A percentile compares a stretch with the other conserved stretches of the same genome.
Evolutionary conservation across 35 echinoderm and acorn worm species (phyloP).

Genomic region (Amphiura filiformis): DNA sequence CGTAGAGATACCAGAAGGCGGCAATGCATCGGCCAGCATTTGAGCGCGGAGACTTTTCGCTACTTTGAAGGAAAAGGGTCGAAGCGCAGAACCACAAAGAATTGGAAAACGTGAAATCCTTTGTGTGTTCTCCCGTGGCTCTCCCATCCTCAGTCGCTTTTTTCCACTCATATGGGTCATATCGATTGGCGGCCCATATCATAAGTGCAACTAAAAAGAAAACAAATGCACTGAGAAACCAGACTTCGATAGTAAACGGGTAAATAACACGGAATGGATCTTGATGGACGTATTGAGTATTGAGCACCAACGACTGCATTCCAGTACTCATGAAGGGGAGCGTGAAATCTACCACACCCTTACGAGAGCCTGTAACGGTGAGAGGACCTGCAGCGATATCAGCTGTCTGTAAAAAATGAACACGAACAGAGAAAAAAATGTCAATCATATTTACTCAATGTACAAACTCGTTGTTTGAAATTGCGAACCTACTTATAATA

Average conservation of each 20-base stretch:
- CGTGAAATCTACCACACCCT: constrained; percentile 42
- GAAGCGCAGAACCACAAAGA: constrained; percentile 78
- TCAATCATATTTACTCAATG: no score
- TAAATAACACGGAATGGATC: constrained; percentile 50
- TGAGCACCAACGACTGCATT: constrained; percentile 49
- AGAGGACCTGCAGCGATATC: constrained; percentile 69
- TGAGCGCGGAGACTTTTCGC: constrained; percentile 79
- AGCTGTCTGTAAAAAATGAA: no score
- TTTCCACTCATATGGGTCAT: constrained; percentile 88
- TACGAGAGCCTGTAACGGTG: constrained; percentile 30
- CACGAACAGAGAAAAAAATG: no score
- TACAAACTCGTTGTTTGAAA: no score
- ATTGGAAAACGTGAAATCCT: constrained; percentile 55
- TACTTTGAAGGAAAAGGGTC: constrained; percentile 86
- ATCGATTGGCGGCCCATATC: constrained; percentile 45
- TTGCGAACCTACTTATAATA: no score
- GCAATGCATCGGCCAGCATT: constrained; percentile 74
- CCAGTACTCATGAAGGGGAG: constrained; percentile 67
- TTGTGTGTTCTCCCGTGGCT: constrained; percentile 57
- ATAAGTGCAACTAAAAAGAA: constrained; percentile 50
- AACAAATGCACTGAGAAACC: constrained; percentile 42
- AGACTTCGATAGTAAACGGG: constrained; percentile 58
- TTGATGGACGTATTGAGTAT: constrained; percentile 46
- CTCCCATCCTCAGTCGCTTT: constrained; percentile 47
- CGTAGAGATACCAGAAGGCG: constrained; percentile 94